These are phyloP conservation scores for Polietes domitor DNA, from an alignment of 2,888 invertebrate genomes.

Conservation along the genomic window DNA sequence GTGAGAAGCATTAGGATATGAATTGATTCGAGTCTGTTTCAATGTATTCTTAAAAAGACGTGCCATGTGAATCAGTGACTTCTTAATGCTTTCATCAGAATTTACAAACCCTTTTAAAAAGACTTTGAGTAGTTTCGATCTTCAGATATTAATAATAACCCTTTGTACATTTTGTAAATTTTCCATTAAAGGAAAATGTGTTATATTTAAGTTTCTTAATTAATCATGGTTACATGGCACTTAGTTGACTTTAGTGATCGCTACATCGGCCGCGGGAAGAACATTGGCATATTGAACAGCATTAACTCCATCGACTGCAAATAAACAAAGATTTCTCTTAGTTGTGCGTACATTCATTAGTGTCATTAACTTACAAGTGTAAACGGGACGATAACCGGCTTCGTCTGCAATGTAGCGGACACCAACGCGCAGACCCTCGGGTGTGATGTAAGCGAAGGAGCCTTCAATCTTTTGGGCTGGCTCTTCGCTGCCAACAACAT, in stretches of 20 bases:
- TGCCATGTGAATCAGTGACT: no score
- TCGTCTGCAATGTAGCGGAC: constrained; percentile 77
- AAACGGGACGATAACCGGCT: constrained; percentile 75
- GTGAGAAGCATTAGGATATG: no score
- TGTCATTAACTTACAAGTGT: constrained; percentile 75
- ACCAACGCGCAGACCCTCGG: constrained; percentile 76
- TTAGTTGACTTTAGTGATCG: constrained; percentile 57
- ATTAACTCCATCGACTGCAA: constrained; percentile 73
- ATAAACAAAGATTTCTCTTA: neutral
- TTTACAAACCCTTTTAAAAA: no score
- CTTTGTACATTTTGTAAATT: no score
- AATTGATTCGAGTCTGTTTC: no score
- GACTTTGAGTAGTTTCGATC: no score
- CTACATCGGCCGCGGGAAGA: constrained; percentile 73
- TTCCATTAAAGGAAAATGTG: no score
- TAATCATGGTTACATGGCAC: no score
- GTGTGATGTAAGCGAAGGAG: constrained; percentile 76
- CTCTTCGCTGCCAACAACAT: constrained; percentile 69
- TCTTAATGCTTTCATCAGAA: no score
- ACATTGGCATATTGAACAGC: constrained; percentile 70
- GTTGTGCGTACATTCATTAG: neutral
- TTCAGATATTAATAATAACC: no score
- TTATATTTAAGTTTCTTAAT: no score
- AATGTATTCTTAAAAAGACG: no score
- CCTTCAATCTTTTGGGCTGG: constrained; percentile 74